Percentiles rank a stretch among this genome's conserved stretches.
phyloP scores from a whole-genome alignment of 1,140 invertebrate species.

The Parasteatoda tepidariorum region DNA sequence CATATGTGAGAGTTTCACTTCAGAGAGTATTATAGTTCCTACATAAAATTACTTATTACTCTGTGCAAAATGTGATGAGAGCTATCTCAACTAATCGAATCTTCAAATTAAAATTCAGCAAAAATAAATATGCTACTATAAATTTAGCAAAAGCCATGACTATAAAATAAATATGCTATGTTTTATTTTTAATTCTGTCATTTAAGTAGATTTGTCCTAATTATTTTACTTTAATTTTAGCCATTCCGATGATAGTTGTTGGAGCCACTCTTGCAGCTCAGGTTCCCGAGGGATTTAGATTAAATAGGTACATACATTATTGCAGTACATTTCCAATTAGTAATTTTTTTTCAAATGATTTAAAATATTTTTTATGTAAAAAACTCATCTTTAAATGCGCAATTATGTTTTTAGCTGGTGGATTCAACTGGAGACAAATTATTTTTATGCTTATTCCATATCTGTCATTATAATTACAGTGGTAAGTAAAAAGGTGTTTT shows the following conservation, averaged over 20 bases:
- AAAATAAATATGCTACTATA: too few relatives aligned
- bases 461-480: slow-evolving; percentile 44
- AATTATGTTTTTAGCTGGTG: slow-evolving; percentile 50
- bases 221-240: slow-evolving; percentile 6
- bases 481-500: slow-evolving; percentile 19
- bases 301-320: slow-evolving; percentile 41
- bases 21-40: too few relatives aligned
- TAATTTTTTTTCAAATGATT: not conserved
- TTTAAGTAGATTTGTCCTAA: not conserved
- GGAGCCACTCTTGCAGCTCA: slow-evolving; percentile 59
- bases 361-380: not conserved
- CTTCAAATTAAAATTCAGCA: too few relatives aligned
- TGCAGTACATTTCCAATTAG: not conserved
- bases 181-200: too few relatives aligned
- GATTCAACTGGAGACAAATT: slow-evolving; percentile 54
- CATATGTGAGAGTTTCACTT: too few relatives aligned
- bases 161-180: too few relatives aligned
- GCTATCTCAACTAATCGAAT: too few relatives aligned
- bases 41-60: too few relatives aligned
- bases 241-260: slow-evolving; percentile 59
- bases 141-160: too few relatives aligned
- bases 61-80: too few relatives aligned
- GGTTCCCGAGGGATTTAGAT: slow-evolving; percentile 53
- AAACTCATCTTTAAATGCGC: not conserved
- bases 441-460: slow-evolving; percentile 59